Base-by-base conservation (phyloP, 2,888 invertebrate genomes). In the Fragum fragum region DNA sequence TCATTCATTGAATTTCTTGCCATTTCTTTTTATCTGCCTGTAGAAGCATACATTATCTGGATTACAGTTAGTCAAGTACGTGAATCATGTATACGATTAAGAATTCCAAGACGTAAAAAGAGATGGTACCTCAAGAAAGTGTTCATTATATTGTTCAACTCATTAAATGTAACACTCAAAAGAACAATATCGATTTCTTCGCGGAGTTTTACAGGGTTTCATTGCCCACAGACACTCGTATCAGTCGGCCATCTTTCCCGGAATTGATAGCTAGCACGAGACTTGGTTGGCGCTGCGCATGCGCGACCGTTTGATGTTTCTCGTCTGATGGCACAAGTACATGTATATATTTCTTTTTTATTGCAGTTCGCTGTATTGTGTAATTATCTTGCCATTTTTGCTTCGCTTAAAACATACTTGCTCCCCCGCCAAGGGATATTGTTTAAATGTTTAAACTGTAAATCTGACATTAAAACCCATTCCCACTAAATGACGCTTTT, bases 221-320 rank as follows among this genome's bases (percentile, higher is more conserved):
- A 73, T 73, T 26, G 26, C 21, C 26, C 55, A 57, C 59, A 32
- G 36, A 26, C 28, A 32, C 9, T 52, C 52, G 28, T 73, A 78
- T 73, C 78, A 78, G 57, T n/a, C 39, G 36, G 57, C 18, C 53
- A 57, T 73, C 52, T 36, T 23, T 18, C 63, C 59, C 32, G 47
- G 68, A 59, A 78, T 78, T 63, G 73, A 32, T 36, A 55, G 23
- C 36, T 59, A 28, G 59, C 78, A 78, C 78, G 78, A 78, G 59
- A 78, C 55, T 23, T 21, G 9, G 16, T 1, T 6, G 1, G 52
- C 36, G 68, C 23, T 73, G 66, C 78, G 78, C 78, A 73, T 78
- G 78, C 61, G 68, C 61, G 26, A 14, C 28, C 47, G 63, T 73
- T 73, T 73, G 42, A 63, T 73, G 73, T 70, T 47, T 18, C 69